phyloP scores from a whole-genome alignment of 2,113 vertebrate species.

The Cyrtonyx montezumae region DNA sequence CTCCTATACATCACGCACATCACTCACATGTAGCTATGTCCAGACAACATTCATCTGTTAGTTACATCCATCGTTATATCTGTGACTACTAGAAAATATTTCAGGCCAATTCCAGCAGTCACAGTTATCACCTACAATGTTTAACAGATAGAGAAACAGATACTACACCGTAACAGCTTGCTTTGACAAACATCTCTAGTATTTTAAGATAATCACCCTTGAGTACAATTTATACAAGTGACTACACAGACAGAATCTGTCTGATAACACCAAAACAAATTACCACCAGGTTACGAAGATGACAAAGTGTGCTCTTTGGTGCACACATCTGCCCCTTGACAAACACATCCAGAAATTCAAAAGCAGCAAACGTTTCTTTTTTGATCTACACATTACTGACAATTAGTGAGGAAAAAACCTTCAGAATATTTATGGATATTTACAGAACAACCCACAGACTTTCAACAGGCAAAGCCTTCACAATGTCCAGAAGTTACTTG shows the following conservation, averaged over 20 bases:
- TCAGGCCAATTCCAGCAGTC: background rate
- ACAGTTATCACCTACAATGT: background rate
- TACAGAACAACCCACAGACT: background rate
- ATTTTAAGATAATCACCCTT: background rate
- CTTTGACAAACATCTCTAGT: background rate
- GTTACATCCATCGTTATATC: background rate
- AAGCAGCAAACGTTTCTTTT: background rate
- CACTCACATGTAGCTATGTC: background rate
- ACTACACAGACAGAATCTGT: background rate
- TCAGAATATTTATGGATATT: background rate
- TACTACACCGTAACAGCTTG: background rate
- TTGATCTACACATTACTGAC: background rate
- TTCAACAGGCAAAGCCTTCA: background rate
- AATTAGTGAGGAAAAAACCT: background rate
- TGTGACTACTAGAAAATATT: background rate
- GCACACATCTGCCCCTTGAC: background rate
- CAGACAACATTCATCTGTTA: background rate
- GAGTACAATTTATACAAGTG: background rate
- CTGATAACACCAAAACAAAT: background rate
- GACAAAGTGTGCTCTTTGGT: background rate
- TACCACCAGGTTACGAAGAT: background rate
- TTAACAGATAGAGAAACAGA: conserved; percentile 4
- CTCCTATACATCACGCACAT: background rate
- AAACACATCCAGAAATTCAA: background rate
- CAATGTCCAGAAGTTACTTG: rapidly evolving